Base-by-base conservation (phyloP, 1,140 invertebrate genomes). In the Homalodisca vitripennis region DNA sequence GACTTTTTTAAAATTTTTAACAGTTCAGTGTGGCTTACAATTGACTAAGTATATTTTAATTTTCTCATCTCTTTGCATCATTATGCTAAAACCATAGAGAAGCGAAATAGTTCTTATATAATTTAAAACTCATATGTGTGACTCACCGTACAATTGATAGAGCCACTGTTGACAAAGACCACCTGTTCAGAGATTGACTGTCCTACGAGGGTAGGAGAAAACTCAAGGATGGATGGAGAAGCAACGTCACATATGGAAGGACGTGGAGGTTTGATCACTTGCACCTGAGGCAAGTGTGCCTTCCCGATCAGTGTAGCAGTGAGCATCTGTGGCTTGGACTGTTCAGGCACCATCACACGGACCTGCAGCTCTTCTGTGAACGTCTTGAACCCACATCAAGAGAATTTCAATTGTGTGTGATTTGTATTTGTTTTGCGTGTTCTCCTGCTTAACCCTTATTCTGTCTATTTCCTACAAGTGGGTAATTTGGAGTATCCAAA, bases 81-180 rank as follows among this genome's bases (percentile, higher is more conserved):
- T n/a, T n/a, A n/a, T n/a, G n/a, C n/a, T n/a, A n/a, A n/a, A n/a
- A n/a, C n/a, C n/a, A n/a, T n/a, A n/a, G n/a, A n/a, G n/a, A n/a
- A n/a, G n/a, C n/a, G n/a, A n/a, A n/a, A n/a, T n/a, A n/a, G n/a
- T n/a, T n/a, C n/a, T n/a, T n/a, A n/a, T n/a, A n/a, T n/a, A n/a
- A n/a, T n/a, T n/a, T n/a, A n/a, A n/a, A n/a, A n/a, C n/a, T n/a
- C n/a, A n/a, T n/a, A n/a, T n/a, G n/a, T n/a, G n/a, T 17, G 17
- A 60, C 55, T 60, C 6, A 60, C 55, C 24, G 10, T 10, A 30
- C 55, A 60, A n/a, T 60, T 60, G 55, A 60, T 29, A 60, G 13
- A 22, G 55, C 55, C 27, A n/a, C 6, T 27, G 55, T 60, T 60
- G 6, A 60, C 27, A 6, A 60, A 60, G 3, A 26, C 26, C 2